These are phyloP conservation scores for Phrynosoma platyrhinos DNA, from an alignment of 2,113 vertebrate species.

Conservation along the genomic window DNA sequence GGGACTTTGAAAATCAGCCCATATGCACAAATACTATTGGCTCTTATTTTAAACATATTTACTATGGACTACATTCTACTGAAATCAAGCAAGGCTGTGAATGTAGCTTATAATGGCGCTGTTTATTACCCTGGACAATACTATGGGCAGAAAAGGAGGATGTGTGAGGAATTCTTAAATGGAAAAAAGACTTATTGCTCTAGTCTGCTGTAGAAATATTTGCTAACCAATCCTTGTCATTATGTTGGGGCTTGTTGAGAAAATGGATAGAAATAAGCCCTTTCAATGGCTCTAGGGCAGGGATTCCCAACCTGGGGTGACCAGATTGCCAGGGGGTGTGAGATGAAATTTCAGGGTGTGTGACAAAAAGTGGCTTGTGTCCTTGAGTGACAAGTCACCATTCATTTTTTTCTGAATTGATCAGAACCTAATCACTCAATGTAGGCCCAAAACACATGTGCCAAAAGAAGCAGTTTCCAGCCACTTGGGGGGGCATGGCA, in stretches of 20 bases:
- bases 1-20: background rate
- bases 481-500: too few species aligned
- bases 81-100: background rate
- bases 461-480: too few species aligned
- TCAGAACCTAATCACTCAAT: too few species aligned
- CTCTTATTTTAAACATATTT: constrained; percentile 11
- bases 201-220: constrained; percentile 19
- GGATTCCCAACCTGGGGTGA: too few species aligned
- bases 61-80: background rate
- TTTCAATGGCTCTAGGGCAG: background rate
- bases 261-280: background rate
- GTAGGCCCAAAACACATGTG: too few species aligned
- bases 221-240: constrained; percentile 30
- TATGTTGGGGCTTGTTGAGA: background rate
- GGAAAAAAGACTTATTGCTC: background rate
- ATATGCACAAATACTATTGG: constrained; percentile 5
- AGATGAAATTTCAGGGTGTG: too few species aligned
- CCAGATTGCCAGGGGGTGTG: too few species aligned
- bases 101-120: background rate
- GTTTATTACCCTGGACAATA: background rate
- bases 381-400: too few species aligned
- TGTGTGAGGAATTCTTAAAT: background rate
- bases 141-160: background rate
- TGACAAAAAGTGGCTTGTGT: too few species aligned
- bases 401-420: too few species aligned